Evolutionary conservation across 2,888 invertebrate genomes (phyloP).

Genomic region (Tetranychus piercei): DNA sequence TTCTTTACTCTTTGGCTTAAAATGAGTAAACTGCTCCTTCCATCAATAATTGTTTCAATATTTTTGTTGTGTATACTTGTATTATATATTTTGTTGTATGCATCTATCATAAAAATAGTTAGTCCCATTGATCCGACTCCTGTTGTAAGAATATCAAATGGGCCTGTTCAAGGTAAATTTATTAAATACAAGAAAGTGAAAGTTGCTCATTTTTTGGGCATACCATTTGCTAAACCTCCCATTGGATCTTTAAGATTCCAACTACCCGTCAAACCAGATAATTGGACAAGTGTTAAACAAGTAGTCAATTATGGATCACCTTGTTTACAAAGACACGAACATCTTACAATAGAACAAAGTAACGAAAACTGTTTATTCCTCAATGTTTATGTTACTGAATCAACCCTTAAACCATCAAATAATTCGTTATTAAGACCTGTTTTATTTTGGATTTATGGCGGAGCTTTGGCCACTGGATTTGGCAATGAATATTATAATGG

Average conservation of each 20-base stretch:
- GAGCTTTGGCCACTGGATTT: not conserved
- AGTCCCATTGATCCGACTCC: not conserved
- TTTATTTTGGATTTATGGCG: slow-evolving; percentile 6
- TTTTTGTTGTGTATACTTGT: too few species aligned
- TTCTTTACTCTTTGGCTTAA: too few species aligned
- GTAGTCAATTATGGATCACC: not conserved
- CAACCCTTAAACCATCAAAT: not conserved
- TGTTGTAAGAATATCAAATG: not conserved
- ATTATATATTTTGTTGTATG: too few species aligned
- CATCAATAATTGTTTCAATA: too few species aligned
- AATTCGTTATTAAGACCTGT: not conserved
- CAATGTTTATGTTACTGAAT: not conserved
- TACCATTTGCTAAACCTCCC: not conserved
- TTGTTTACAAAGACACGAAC: not conserved
- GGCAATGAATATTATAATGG: not conserved
- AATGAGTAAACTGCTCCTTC: too few species aligned
- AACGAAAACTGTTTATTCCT: not conserved
- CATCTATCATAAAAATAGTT: not conserved
- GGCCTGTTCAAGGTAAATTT: not conserved
- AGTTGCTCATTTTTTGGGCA: not conserved
- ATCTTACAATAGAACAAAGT: not conserved
- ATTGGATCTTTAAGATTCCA: too few species aligned
- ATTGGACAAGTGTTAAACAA: not conserved
- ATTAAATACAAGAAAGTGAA: not conserved
- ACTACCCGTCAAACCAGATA: not conserved